Conservation (phyloP, 2,888 invertebrate genomes). For the Agapostemon virescens region DNA sequence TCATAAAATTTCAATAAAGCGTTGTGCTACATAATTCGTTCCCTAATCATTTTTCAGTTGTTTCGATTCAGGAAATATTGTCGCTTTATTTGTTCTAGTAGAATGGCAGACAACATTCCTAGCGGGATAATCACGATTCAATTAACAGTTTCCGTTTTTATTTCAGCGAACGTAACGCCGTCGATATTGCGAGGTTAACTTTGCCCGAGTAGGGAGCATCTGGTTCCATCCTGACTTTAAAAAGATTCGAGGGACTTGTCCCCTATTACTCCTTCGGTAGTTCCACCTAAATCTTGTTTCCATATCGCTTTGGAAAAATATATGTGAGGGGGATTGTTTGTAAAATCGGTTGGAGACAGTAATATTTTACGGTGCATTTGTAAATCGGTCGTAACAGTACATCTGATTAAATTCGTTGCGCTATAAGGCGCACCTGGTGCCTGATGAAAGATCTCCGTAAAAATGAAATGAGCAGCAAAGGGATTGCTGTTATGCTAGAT, state of each 20-base stretch:
- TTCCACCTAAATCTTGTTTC: constrained; percentile 5
- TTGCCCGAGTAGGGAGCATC: neutral
- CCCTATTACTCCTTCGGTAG: neutral
- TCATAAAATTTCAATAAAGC: no score
- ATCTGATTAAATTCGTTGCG: constrained; percentile 22
- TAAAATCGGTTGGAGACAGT: constrained; percentile 36
- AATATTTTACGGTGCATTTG: constrained; percentile 10
- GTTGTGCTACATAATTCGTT: neutral
- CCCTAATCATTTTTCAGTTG: neutral
- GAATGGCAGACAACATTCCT: neutral
- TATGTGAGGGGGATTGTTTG: constrained; percentile 11
- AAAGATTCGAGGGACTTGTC: neutral
- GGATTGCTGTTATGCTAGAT: constrained; percentile 8
- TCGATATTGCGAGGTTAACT: neutral
- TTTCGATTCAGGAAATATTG: neutral
- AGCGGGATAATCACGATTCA: neutral
- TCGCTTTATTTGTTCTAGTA: neutral
- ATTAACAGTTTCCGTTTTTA: neutral
- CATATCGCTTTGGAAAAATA: constrained; percentile 1
- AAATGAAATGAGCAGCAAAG: constrained; percentile 19
- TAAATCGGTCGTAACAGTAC: constrained; percentile 17
- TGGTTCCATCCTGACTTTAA: neutral
- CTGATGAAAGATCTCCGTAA: constrained; percentile 18
- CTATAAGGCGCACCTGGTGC: constrained; percentile 16
- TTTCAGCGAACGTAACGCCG: neutral